Conservation (phyloP, 2,113 vertebrate species). For the Empidonax traillii region DNA sequence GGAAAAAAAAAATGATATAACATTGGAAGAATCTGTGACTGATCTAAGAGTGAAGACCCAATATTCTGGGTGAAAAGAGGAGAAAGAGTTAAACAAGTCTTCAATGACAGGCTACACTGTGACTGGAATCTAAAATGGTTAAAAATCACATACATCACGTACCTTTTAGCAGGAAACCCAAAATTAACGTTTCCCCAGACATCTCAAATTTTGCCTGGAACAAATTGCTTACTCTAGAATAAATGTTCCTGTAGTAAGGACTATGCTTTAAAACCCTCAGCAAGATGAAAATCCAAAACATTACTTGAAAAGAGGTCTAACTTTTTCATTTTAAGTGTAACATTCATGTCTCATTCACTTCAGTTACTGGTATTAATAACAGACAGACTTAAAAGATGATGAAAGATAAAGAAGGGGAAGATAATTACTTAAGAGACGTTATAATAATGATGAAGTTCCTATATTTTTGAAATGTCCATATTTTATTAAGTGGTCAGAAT, state of each 20-base stretch:
- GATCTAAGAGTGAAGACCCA: neutral
- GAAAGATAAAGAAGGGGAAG: neutral
- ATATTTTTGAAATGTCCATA: neutral
- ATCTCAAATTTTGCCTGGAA: conserved; percentile 17
- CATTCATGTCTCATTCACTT: neutral
- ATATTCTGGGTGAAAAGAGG: neutral
- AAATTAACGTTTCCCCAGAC: conserved; percentile 6
- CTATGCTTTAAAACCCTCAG: neutral
- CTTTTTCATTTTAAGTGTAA: neutral
- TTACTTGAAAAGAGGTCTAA: neutral
- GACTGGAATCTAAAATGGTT: neutral
- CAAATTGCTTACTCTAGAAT: neutral
- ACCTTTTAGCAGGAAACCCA: neutral
- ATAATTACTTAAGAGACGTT: neutral
- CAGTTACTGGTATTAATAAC: neutral
- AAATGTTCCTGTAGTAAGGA: neutral
- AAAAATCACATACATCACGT: neutral
- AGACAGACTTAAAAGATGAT: neutral
- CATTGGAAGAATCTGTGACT: neutral
- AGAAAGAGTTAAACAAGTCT: neutral
- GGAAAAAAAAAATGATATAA: neutral
- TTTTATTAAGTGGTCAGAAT: neutral
- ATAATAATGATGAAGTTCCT: neutral
- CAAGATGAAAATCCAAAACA: neutral
- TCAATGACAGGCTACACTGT: neutral